A percentile compares a stretch with the other conserved stretches of the same genome.
phyloP scores from a whole-genome alignment of 2,888 invertebrate genomes.

The Druceiella hillmani region DNA sequence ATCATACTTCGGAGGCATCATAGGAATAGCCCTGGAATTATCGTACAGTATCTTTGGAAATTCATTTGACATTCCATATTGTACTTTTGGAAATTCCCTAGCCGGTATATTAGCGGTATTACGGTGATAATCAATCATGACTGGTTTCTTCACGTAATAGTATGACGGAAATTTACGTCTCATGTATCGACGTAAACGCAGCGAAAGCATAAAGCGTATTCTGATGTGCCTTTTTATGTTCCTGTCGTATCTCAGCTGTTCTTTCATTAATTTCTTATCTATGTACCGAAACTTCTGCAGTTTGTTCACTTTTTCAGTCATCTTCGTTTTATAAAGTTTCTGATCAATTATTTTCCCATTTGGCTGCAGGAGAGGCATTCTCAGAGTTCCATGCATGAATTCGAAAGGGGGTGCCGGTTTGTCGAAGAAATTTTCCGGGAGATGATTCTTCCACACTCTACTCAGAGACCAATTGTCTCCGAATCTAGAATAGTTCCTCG shows the following conservation, averaged over 20 bases:
- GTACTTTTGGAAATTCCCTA: slow-evolving; percentile 12
- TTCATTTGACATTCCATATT: too few relatives aligned
- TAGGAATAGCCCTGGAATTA: too few relatives aligned
- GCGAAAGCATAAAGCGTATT: slow-evolving; percentile 61
- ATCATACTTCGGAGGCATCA: too few relatives aligned
- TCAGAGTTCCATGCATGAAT: too few relatives aligned
- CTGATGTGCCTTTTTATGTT: slow-evolving; percentile 59
- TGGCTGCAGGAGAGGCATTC: too few relatives aligned
- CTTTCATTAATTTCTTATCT: slow-evolving; percentile 34
- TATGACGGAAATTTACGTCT: slow-evolving; percentile 29
- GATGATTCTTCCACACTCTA: slow-evolving; percentile 44
- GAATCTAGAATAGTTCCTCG: too few relatives aligned
- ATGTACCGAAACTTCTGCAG: too few relatives aligned
- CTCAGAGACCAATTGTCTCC: slow-evolving; percentile 52
- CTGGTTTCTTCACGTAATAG: slow-evolving; percentile 4
- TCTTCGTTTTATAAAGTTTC: too few relatives aligned
- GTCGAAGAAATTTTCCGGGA: slow-evolving; percentile 35
- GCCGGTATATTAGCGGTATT: slow-evolving; percentile 10
- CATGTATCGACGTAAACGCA: slow-evolving; percentile 55
- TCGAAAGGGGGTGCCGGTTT: slow-evolving; percentile 32
- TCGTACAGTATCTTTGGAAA: too few relatives aligned
- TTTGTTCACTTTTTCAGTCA: too few relatives aligned
- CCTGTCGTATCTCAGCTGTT: slow-evolving; percentile 50
- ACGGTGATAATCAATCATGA: slow-evolving; percentile 11
- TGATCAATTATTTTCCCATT: too few relatives aligned